phyloP scores from a whole-genome alignment of 2,888 invertebrate species.

The Aricia artaxerxes region DNA sequence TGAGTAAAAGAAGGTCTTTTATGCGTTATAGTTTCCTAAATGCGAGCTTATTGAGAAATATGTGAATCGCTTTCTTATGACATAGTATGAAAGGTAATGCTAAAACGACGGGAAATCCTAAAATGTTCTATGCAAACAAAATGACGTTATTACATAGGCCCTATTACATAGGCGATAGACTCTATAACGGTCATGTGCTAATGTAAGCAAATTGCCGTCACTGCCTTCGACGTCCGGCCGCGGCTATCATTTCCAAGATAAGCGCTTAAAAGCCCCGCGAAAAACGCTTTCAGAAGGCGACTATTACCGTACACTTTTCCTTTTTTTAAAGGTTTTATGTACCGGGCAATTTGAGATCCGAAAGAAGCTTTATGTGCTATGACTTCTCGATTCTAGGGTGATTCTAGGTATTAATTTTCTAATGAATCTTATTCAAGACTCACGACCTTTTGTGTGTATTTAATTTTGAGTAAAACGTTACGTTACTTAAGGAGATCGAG shows the following conservation, averaged over 20 bases:
- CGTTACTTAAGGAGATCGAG: background rate
- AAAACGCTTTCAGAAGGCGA: constrained; percentile 73
- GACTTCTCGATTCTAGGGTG: background rate
- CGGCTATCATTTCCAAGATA: constrained; percentile 79
- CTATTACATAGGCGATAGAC: constrained; percentile 31
- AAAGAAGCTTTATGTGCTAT: background rate
- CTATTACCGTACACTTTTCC: constrained; percentile 70
- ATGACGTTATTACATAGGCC: constrained; percentile 3
- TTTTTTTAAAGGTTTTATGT: constrained; percentile 49
- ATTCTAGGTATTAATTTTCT: background rate
- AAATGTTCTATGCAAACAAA: constrained; percentile 15
- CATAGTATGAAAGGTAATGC: background rate
- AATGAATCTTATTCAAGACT: background rate
- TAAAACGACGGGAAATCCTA: constrained; percentile 13
- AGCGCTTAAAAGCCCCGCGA: constrained; percentile 78
- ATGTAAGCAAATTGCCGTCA: constrained; percentile 79
- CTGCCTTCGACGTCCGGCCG: constrained; percentile 75
- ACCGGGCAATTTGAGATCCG: background rate
- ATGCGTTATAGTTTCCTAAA: background rate
- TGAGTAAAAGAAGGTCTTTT: background rate
- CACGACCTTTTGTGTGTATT: background rate
- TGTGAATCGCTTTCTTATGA: background rate
- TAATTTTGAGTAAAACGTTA: background rate
- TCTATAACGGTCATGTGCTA: constrained; percentile 67
- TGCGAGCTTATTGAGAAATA: background rate